A percentile compares a stretch with the other conserved stretches of the same genome.
Conservation (phyloP, 1,140 invertebrate genomes). For the Caligus rogercresseyi region DNA sequence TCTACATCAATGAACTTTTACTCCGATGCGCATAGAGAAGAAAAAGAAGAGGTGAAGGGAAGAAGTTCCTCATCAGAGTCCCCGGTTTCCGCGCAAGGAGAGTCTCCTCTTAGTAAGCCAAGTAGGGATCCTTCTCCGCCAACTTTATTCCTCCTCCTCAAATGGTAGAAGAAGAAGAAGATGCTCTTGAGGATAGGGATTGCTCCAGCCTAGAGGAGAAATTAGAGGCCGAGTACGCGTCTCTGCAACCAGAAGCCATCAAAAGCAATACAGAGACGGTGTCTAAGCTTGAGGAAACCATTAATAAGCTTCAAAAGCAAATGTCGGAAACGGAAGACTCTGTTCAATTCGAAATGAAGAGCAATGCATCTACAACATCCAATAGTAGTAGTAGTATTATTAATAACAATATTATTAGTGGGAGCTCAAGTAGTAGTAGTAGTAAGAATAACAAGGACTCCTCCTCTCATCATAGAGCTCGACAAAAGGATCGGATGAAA, state of each 20-base stretch:
- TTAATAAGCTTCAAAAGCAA: conserved; percentile 1
- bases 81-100: not conserved
- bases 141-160: too few species aligned
- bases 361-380: not conserved
- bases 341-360: conserved; percentile 7
- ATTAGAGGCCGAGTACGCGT: too few species aligned
- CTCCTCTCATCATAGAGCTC: not conserved
- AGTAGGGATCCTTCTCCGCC: not conserved
- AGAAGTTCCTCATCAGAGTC: not conserved
- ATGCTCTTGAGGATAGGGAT: not conserved
- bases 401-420: not conserved
- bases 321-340: conserved; percentile 14
- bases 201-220: too few species aligned
- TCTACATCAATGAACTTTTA: not conserved
- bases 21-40: not conserved
- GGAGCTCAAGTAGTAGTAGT: not conserved
- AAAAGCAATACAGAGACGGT: not conserved
- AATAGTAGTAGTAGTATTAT: not conserved
- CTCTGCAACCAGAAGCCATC: not conserved
- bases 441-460: not conserved
- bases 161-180: not conserved
- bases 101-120: not conserved
- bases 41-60: not conserved
- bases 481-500: conserved; percentile 3
- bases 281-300: conserved; percentile 12